Conservation (phyloP, 2,888 invertebrate species). For the Oscheius sp. region DNA sequence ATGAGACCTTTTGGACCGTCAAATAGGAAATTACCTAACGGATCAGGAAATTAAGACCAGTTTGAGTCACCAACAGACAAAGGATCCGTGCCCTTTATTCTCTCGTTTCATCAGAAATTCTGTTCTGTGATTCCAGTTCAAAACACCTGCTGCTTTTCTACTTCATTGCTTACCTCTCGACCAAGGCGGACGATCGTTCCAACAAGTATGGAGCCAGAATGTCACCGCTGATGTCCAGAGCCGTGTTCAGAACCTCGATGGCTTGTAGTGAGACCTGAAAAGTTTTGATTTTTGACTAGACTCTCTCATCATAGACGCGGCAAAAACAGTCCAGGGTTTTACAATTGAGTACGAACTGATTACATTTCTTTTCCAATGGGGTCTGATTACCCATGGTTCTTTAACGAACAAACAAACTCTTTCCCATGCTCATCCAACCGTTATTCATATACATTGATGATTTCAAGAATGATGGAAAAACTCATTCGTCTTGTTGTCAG, state of each 20-base stretch:
- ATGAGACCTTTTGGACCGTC: neutral
- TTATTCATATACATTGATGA: no score
- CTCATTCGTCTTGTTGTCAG: neutral
- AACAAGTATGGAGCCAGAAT: conserved; percentile 32
- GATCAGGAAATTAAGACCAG: neutral
- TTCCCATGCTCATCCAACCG: no score
- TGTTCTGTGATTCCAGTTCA: neutral
- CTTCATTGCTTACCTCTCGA: conserved; percentile 25
- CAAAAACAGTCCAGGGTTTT: no score
- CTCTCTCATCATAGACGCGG: neutral
- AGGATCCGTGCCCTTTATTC: neutral
- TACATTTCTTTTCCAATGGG: neutral
- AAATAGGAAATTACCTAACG: neutral
- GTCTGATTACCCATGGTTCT: neutral
- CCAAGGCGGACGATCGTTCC: conserved; percentile 27
- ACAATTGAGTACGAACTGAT: neutral
- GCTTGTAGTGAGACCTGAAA: conserved; percentile 36
- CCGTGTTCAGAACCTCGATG: conserved; percentile 30
- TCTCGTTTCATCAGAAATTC: neutral
- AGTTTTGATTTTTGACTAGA: neutral
- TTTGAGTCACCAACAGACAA: neutral
- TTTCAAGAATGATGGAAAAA: no score
- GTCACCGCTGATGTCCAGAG: conserved; percentile 35
- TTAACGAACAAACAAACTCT: no score
- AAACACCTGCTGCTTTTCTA: neutral